A percentile compares a stretch with the other conserved stretches of the same genome.
Conservation (phyloP, 2,888 invertebrate genomes). For the Crossocerus cetratus region DNA sequence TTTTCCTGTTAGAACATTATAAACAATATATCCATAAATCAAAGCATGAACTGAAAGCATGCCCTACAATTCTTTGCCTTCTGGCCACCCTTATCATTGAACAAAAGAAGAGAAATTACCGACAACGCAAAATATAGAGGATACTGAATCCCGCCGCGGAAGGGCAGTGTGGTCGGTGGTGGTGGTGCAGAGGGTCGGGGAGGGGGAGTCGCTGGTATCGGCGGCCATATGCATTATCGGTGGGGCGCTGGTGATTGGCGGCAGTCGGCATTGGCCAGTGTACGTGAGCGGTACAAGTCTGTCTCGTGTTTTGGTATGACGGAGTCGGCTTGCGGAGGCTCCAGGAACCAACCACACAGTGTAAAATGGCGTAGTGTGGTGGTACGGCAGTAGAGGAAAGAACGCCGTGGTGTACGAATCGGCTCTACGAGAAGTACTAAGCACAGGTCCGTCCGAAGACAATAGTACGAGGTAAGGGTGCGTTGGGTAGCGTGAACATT, state of each 20-base stretch:
- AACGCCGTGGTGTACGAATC: conserved; percentile 15
- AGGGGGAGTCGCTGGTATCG: not conserved
- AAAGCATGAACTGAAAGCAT: too few relatives aligned
- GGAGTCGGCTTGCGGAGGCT: conserved; percentile 24
- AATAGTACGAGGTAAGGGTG: too few relatives aligned
- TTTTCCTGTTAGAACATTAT: too few relatives aligned
- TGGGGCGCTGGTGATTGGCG: conserved; percentile 43
- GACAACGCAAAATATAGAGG: not conserved
- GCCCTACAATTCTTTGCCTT: too few relatives aligned
- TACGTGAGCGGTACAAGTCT: conserved; percentile 49
- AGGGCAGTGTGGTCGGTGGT: not conserved
- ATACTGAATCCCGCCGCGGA: not conserved
- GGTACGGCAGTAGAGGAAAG: conserved; percentile 12
- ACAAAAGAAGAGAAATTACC: not conserved
- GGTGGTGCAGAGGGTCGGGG: conserved; percentile 12
- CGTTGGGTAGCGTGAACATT: too few relatives aligned
- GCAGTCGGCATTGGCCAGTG: conserved; percentile 66
- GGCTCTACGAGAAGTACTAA: too few relatives aligned
- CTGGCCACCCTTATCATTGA: too few relatives aligned
- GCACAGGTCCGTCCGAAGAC: too few relatives aligned
- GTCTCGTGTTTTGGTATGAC: too few relatives aligned
- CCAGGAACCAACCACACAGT: conserved; percentile 50
- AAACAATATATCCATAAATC: too few relatives aligned
- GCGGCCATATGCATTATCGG: conserved; percentile 27
- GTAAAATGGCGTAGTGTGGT: conserved; percentile 68